phyloP scores from a whole-genome alignment of 2,113 vertebrate species.

The Embiotoca jacksoni region DNA sequence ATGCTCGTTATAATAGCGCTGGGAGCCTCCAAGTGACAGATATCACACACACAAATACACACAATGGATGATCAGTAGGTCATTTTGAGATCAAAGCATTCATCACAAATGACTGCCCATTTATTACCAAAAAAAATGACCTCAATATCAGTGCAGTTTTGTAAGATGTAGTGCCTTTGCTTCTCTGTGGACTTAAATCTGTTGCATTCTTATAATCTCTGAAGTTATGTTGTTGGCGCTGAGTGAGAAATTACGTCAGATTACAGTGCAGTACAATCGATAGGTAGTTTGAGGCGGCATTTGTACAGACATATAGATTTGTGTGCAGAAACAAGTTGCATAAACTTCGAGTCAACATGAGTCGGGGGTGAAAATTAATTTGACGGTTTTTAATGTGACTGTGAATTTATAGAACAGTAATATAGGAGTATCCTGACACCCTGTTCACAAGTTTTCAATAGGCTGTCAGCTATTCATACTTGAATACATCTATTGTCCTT shows the following conservation, averaged over 20 bases:
- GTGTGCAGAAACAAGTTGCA: neutral
- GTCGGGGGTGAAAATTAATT: neutral
- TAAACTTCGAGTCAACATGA: neutral
- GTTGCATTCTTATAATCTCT: neutral
- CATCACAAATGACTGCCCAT: constrained; percentile 60
- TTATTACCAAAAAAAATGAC: constrained; percentile 49
- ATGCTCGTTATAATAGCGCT: constrained; percentile 82
- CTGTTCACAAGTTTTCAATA: constrained; percentile 36
- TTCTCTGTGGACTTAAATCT: constrained; percentile 5
- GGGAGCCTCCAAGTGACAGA: constrained; percentile 78
- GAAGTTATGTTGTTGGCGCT: neutral
- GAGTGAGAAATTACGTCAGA: neutral
- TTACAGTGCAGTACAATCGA: neutral
- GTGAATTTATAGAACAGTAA: constrained; percentile 30
- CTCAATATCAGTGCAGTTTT: constrained; percentile 31
- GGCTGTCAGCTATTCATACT: constrained; percentile 55
- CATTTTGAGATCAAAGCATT: constrained; percentile 69
- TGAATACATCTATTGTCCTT: constrained; percentile 70
- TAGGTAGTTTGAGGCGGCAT: neutral
- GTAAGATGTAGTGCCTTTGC: neutral
- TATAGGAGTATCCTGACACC: constrained; percentile 42
- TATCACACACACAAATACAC: constrained; percentile 67
- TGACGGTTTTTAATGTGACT: constrained; percentile 22
- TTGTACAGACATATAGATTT: neutral
- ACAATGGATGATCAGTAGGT: constrained; percentile 63